phyloP scores from a whole-genome alignment of 2,113 vertebrate species.

The Osmerus mordax region DNA sequence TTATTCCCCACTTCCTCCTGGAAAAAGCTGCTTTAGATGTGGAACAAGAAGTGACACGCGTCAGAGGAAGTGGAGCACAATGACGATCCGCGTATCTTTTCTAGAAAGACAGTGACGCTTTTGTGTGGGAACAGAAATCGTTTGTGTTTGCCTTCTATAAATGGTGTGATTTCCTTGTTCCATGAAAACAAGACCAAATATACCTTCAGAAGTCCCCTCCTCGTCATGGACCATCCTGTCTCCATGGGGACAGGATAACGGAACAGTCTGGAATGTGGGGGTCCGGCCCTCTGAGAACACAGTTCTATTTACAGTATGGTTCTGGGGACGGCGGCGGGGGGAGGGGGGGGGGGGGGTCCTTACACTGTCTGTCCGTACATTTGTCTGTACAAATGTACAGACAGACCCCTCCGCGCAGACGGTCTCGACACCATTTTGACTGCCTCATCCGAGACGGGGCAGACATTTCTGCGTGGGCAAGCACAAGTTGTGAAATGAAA shows the following conservation, averaged over 20 bases:
- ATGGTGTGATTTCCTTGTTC: conserved; percentile 51
- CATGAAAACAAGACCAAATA: conserved; percentile 51
- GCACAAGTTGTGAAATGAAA: not conserved
- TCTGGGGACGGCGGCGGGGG: not conserved
- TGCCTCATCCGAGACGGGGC: not conserved
- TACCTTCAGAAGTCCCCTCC: conserved; percentile 16
- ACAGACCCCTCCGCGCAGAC: not conserved
- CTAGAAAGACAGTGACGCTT: conserved; percentile 39
- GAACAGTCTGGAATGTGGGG: conserved; percentile 26
- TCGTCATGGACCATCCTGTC: conserved; percentile 25
- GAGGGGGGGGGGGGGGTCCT: too few species aligned
- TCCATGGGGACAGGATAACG: conserved; percentile 19
- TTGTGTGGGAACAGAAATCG: conserved; percentile 48
- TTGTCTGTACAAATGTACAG: not conserved
- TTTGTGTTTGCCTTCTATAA: conserved; percentile 45
- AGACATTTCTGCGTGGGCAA: not conserved
- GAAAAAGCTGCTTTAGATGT: conserved; percentile 44
- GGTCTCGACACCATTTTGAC: too few species aligned
- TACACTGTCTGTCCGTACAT: not conserved
- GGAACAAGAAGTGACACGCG: conserved; percentile 59
- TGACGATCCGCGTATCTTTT: conserved; percentile 60
- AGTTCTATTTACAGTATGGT: conserved; percentile 10
- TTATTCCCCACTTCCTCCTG: conserved; percentile 31
- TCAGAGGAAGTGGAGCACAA: conserved; percentile 65
- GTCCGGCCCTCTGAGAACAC: not conserved